Conservation (phyloP, 2,113 vertebrate genomes). For the Probosciger aterrimus region DNA sequence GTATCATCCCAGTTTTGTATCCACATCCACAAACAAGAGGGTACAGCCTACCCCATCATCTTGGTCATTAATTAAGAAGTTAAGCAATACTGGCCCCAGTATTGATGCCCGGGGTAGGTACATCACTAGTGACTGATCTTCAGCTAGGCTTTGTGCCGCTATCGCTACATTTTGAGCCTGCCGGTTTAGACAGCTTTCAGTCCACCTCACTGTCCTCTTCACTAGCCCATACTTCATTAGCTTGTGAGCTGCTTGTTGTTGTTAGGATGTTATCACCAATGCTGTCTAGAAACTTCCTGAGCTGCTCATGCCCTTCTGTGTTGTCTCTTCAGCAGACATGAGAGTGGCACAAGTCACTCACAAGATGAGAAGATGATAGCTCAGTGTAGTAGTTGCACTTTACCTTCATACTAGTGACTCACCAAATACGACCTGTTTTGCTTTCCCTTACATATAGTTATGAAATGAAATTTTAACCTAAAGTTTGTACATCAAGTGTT, state of each 20-base stretch:
- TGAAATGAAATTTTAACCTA: background rate
- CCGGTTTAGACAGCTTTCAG: background rate
- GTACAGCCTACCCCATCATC: background rate
- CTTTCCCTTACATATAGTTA: background rate
- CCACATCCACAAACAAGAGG: background rate
- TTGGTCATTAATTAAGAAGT: background rate
- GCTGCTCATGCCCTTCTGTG: background rate
- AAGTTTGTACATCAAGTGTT: background rate
- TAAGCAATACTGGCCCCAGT: background rate
- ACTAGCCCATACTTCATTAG: background rate
- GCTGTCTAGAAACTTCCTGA: background rate
- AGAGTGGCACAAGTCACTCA: background rate
- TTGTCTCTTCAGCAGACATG: background rate
- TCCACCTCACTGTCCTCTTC: background rate
- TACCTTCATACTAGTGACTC: background rate
- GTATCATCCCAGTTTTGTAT: background rate
- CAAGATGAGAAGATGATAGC: background rate
- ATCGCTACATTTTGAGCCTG: background rate
- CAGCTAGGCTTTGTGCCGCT: rapidly evolving
- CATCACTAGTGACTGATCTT: background rate
- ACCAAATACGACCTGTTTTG: background rate
- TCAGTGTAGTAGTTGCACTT: background rate
- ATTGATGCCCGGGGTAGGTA: background rate
- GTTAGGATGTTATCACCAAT: background rate
- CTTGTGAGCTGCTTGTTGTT: background rate